Percentiles rank a stretch among this genome's conserved stretches.
These are phyloP conservation scores for Archips xylosteana DNA, from an alignment of 2,888 invertebrate genomes.

Conservation along the genomic window DNA sequence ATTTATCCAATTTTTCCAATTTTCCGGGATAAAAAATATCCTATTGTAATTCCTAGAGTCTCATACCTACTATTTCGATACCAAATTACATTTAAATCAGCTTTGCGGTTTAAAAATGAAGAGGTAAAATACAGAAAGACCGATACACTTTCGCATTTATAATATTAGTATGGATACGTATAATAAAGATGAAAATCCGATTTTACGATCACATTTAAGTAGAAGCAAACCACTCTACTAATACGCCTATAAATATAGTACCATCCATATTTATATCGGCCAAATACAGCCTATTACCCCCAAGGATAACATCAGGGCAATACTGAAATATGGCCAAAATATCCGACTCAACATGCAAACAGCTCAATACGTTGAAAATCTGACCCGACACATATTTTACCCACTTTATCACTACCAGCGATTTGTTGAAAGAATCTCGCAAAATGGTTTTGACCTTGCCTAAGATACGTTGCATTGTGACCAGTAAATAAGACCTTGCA, in stretches of 20 bases:
- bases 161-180: too few species aligned
- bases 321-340: slow-evolving; percentile 37
- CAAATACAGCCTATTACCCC: slow-evolving; percentile 13
- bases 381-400: slow-evolving; percentile 41
- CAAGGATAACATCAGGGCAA: slow-evolving; percentile 9
- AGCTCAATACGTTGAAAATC: slow-evolving; percentile 41
- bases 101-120: too few species aligned
- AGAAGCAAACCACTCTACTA: background rate
- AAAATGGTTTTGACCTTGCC: slow-evolving; percentile 41
- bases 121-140: too few species aligned
- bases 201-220: background rate
- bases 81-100: too few species aligned
- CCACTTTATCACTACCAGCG: slow-evolving; percentile 38
- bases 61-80: too few species aligned
- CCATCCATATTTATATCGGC: background rate
- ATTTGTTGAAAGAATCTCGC: slow-evolving; percentile 42
- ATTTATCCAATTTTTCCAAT: too few species aligned
- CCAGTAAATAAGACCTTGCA: slow-evolving; percentile 23
- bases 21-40: too few species aligned
- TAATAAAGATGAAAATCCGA: too few species aligned
- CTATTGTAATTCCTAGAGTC: too few species aligned
- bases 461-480: slow-evolving; percentile 37
- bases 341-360: slow-evolving; percentile 37
- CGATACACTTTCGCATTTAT: too few species aligned
- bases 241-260: background rate